phyloP scores from a whole-genome alignment of 2,888 invertebrate genomes.

The Ernsta delagoae region DNA sequence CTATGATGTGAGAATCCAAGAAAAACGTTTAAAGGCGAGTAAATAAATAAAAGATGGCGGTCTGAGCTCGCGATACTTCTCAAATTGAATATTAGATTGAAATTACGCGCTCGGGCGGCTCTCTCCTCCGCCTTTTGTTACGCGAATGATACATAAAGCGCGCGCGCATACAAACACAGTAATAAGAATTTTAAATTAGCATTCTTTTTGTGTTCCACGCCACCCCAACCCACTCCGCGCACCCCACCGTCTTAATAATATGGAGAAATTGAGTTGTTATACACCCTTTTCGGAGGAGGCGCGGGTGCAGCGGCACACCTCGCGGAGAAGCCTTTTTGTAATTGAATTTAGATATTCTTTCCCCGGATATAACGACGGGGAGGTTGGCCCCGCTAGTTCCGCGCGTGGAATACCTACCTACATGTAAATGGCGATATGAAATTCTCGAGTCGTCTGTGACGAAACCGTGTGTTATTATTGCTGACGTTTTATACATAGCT shows the following conservation, averaged over 20 bases:
- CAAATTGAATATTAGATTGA: slow-evolving; percentile 84
- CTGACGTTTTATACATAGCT: slow-evolving; percentile 49
- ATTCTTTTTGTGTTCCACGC: slow-evolving; percentile 81
- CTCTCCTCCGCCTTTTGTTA: slow-evolving; percentile 78
- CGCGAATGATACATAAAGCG: slow-evolving; percentile 81
- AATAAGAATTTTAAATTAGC: slow-evolving; percentile 85
- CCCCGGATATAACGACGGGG: slow-evolving; percentile 74
- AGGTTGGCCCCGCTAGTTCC: slow-evolving; percentile 69
- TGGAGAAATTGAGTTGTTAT: slow-evolving; percentile 84
- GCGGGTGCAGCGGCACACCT: slow-evolving; percentile 80
- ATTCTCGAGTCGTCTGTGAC: slow-evolving; percentile 64
- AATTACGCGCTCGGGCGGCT: slow-evolving; percentile 81
- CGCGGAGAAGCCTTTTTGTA: slow-evolving; percentile 80
- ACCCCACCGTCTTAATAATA: slow-evolving; percentile 81
- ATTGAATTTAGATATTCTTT: slow-evolving; percentile 84
- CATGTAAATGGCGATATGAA: slow-evolving; percentile 64
- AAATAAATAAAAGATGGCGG: slow-evolving; percentile 78
- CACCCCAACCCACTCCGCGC: slow-evolving; percentile 69
- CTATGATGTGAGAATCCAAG: slow-evolving; percentile 61
- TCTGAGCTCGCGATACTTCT: slow-evolving; percentile 72
- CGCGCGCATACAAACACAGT: slow-evolving; percentile 81
- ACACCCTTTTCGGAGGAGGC: slow-evolving; percentile 80
- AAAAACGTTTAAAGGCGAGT: slow-evolving; percentile 63
- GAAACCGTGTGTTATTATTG: slow-evolving; percentile 57
- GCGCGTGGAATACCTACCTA: slow-evolving; percentile 53